Evolutionary conservation across 2,113 vertebrate genomes (phyloP).

Genomic region (Leucopsar rothschildi): DNA sequence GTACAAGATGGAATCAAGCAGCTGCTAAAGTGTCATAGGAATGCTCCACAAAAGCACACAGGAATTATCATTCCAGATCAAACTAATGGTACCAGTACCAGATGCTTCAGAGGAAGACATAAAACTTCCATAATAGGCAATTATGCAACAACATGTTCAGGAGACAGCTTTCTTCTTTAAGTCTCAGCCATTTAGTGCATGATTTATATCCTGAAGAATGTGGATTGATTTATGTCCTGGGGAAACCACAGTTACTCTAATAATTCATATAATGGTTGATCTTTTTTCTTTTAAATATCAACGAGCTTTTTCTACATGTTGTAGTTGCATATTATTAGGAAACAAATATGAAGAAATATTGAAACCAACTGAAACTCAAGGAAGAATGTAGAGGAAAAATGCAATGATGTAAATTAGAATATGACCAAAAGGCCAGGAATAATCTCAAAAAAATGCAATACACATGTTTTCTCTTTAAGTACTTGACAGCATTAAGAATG

Average conservation of each 20-base stretch:
- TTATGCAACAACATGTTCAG: slow-evolving; percentile 9
- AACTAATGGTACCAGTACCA: slow-evolving; percentile 44
- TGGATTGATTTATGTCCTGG: slow-evolving; percentile 34
- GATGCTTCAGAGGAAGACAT: slow-evolving; percentile 51
- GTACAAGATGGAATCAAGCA: slow-evolving; percentile 7
- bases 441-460: background rate
- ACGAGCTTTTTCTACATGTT: background rate
- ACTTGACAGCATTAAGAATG: background rate
- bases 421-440: background rate
- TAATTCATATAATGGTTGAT: background rate
- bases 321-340: background rate
- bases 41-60: background rate
- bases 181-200: background rate
- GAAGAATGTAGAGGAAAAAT: background rate
- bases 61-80: slow-evolving; percentile 28
- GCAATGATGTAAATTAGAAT: background rate
- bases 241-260: background rate
- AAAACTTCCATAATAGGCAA: slow-evolving; percentile 52
- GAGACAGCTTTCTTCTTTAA: slow-evolving; percentile 8
- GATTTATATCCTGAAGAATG: slow-evolving; percentile 44
- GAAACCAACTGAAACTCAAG: background rate
- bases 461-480: background rate
- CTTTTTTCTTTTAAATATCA: background rate
- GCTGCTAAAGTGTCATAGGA: slow-evolving; percentile 49
- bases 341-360: background rate